Base-by-base conservation (phyloP, 2,113 vertebrate species). In the Nerophis lumbriciformis region DNA sequence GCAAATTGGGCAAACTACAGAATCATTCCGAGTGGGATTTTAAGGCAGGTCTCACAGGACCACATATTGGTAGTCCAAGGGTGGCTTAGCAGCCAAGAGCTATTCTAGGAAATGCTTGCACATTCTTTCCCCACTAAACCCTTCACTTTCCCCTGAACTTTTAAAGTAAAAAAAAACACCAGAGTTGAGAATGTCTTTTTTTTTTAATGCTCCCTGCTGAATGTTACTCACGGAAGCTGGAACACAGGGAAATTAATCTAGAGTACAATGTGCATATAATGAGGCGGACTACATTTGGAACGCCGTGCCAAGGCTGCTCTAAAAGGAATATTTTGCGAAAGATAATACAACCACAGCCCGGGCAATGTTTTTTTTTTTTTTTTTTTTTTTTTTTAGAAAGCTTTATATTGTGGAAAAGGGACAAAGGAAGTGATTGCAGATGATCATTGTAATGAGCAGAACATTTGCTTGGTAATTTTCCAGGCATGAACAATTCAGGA, bases 381-480 rank as follows among this genome's bases (percentile, higher is more conserved):
- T 73, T 77, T 76, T 63, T 56, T 60, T 69, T 72, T 77, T 76
- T 63, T 56, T 60, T 82, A 62, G 58, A 61, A 83, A 64, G 74
- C 74, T 84, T 73, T 50, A 67, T 69, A 74, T 72, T 69, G 62
- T 71, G 61, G 2, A 68, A 79, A 84, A 83, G 19, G 82, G 78
- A 83, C 77, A 86, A 74, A 77, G 64, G 69, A 78, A 83, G 86
- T 82, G 65, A 88, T 72, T 87, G 72, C 75, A 81, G 75, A 83
- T 87, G 80, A 87, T 89, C 79, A 79, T 79, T 75, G 65, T 86
- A 78, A 88, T 89, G 81, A 82, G 80, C 73, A 73, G 83, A 83
- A 77, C 82, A 83, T 87, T 86, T 83, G 76, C 77, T 83, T 88
- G 89, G 84, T 90, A 85, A 87, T 87, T 88, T 88, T 88, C 85